phyloP scores from a whole-genome alignment of 1,140 invertebrate species.

The Riptortus pedestris region DNA sequence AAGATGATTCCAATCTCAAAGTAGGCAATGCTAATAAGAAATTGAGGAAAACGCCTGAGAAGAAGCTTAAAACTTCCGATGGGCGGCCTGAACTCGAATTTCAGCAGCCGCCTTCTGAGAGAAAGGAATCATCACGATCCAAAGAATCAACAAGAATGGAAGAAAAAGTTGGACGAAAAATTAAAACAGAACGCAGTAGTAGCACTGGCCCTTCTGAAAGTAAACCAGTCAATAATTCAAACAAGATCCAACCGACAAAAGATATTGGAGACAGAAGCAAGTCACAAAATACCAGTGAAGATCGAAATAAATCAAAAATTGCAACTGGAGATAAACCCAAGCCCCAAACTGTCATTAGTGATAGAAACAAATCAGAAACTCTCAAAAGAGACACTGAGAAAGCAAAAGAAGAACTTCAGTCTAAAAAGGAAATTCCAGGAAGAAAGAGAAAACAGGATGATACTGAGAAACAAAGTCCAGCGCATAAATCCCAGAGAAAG shows the following conservation, averaged over 20 bases:
- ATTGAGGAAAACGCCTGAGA: constrained; percentile 59
- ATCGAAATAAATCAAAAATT: constrained; percentile 17
- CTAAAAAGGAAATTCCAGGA: constrained; percentile 27
- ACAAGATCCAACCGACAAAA: constrained; percentile 13
- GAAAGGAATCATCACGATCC: constrained; percentile 57
- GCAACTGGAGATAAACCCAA: constrained; percentile 7
- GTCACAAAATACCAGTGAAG: not conserved
- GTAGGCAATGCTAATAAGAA: constrained; percentile 40
- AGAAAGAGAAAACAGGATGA: constrained; percentile 36
- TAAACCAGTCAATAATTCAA: constrained; percentile 4
- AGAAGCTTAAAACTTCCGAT: constrained; percentile 79
- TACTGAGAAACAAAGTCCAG: constrained; percentile 27
- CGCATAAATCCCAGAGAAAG: constrained; percentile 30
- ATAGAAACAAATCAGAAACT: constrained; percentile 27
- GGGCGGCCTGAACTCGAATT: constrained; percentile 61
- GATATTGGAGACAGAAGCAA: constrained; percentile 1
- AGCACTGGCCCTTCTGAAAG: constrained; percentile 4
- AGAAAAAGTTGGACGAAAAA: constrained; percentile 31
- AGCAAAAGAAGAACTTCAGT: constrained; percentile 12
- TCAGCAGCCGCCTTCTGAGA: constrained; percentile 58
- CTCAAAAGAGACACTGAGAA: constrained; percentile 22
- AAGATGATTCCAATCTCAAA: constrained; percentile 36
- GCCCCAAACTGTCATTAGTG: not conserved
- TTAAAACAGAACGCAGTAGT: constrained; percentile 24
- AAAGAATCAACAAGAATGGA: constrained; percentile 31